These are phyloP conservation scores for Liasis olivaceus DNA, from an alignment of 2,797 vertebrate genomes.

Conservation along the genomic window DNA sequence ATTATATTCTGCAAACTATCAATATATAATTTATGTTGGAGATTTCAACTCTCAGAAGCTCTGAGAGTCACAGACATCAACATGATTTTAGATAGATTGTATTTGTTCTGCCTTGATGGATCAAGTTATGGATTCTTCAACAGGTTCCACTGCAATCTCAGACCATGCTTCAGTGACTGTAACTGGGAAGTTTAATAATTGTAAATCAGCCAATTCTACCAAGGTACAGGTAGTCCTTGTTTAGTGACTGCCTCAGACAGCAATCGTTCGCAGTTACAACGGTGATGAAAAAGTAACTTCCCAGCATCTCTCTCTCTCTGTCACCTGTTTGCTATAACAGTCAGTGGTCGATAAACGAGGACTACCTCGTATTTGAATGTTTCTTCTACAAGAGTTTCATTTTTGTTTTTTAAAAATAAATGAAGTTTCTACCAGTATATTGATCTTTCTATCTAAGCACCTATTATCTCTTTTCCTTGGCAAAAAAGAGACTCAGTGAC, in stretches of 20 bases:
- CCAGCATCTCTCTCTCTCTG: no score
- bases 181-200: neutral
- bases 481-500: no score
- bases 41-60: neutral
- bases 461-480: no score
- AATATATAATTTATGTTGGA: neutral
- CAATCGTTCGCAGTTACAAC: neutral
- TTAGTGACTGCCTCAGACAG: neutral
- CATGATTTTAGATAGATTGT: neutral
- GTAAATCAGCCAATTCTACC: neutral
- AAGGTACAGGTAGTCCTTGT: neutral
- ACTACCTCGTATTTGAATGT: no score
- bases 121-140: neutral
- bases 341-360: no score
- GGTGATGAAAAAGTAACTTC: neutral
- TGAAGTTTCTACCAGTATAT: no score
- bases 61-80: neutral
- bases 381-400: no score
- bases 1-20: neutral
- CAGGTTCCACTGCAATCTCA: neutral
- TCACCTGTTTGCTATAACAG: no score
- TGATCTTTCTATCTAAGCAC: no score
- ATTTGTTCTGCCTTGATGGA: neutral
- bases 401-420: no score
- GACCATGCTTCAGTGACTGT: neutral